Evolutionary conservation across 92 coral and sea anemone species (phyloP).

Genomic region (Palythoa heliodiscus): DNA sequence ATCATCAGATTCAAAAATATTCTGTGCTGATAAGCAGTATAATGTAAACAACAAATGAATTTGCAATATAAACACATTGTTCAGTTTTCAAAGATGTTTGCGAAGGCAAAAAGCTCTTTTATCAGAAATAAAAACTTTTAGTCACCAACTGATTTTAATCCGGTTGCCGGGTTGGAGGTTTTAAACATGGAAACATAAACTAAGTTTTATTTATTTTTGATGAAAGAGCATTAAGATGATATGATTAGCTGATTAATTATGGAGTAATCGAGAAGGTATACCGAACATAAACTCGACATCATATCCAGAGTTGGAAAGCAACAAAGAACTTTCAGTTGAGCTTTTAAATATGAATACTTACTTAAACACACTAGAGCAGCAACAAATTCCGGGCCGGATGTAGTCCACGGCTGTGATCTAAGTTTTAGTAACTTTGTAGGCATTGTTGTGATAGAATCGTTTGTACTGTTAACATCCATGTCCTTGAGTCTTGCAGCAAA

Average conservation of each 20-base stretch:
- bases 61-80: too few relatives aligned
- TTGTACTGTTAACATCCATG: not conserved
- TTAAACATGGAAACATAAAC: not conserved
- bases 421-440: conserved; percentile 16
- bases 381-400: conserved; percentile 30
- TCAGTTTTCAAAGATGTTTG: too few relatives aligned
- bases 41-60: not conserved
- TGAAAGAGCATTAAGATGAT: not conserved
- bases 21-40: too few relatives aligned
- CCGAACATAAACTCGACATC: not conserved
- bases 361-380: conserved; percentile 35
- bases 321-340: not conserved
- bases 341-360: conserved; percentile 18
- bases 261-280: not conserved
- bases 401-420: conserved; percentile 45
- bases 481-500: not conserved
- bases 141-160: not conserved
- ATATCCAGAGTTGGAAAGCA: not conserved
- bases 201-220: not conserved
- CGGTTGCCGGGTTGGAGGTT: not conserved
- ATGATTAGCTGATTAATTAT: not conserved
- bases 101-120: too few relatives aligned
- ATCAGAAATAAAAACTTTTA: too few relatives aligned
- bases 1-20: too few relatives aligned
- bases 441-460: not conserved